These are phyloP conservation scores for Cephus nigrinus DNA, from an alignment of 2,888 invertebrate species.

Conservation along the genomic window DNA sequence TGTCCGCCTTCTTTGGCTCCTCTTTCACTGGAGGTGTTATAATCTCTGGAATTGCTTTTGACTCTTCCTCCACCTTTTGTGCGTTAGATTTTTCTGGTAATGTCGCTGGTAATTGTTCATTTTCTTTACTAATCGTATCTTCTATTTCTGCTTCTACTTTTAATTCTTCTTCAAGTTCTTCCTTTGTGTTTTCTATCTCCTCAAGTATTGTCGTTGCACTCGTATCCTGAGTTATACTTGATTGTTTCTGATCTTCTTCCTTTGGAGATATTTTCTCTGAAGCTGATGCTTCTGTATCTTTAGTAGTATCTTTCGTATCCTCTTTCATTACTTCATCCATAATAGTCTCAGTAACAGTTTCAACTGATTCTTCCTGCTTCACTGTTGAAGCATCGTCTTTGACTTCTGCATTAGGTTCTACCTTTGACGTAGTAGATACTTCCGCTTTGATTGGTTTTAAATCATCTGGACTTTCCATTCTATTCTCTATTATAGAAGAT, in stretches of 20 bases:
- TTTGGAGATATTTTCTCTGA: conserved; percentile 34
- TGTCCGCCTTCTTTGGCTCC: conserved; percentile 28
- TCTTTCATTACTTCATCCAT: conserved; percentile 33
- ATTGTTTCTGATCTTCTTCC: conserved; percentile 36
- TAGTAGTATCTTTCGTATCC: conserved; percentile 37
- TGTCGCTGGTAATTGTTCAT: conserved; percentile 11
- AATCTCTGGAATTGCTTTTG: conserved; percentile 20
- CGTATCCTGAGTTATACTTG: conserved; percentile 20
- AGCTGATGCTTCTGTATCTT: conserved; percentile 33
- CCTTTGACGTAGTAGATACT: conserved; percentile 29
- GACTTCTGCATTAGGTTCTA: conserved; percentile 31
- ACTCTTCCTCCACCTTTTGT: conserved; percentile 14
- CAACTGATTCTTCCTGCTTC: conserved; percentile 30
- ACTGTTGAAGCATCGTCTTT: conserved; percentile 19
- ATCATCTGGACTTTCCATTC: conserved; percentile 36
- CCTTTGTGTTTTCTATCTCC: conserved; percentile 21
- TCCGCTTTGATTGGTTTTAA: conserved; percentile 45
- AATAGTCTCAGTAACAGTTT: conserved; percentile 31
- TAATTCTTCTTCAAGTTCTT: conserved; percentile 23
- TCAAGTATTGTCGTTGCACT: conserved; percentile 23
- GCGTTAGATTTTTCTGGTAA: conserved; percentile 15
- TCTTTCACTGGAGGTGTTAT: conserved; percentile 9
- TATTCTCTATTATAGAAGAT: conserved; percentile 37
- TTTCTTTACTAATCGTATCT: conserved; percentile 22
- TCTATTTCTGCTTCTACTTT: not conserved